Conservation (phyloP, 2,113 vertebrate genomes). For the Euleptes europaea region DNA sequence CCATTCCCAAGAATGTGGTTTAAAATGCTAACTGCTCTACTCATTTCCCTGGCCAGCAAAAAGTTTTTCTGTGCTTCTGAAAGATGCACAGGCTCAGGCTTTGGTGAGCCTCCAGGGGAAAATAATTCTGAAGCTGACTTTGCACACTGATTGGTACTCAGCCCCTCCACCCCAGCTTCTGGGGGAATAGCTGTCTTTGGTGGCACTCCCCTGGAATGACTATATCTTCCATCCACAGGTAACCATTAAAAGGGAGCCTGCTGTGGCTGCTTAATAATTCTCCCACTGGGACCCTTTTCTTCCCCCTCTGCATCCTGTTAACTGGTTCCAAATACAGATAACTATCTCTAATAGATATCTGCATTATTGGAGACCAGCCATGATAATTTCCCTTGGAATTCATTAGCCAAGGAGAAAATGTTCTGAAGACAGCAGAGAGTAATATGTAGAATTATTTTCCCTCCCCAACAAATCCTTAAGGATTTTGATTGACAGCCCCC, state of each 20-base stretch:
- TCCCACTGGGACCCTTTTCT: not conserved
- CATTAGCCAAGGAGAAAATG: not conserved
- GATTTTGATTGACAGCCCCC: conserved; percentile 12
- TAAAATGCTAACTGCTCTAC: not conserved
- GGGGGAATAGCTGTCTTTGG: not conserved
- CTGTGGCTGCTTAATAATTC: not conserved
- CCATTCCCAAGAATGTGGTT: not conserved
- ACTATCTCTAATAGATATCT: not conserved
- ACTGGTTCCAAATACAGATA: not conserved
- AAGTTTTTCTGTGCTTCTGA: not conserved
- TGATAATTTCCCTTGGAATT: not conserved
- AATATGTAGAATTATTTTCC: not conserved
- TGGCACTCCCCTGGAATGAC: not conserved
- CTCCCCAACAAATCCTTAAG: not conserved
- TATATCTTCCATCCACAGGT: not conserved
- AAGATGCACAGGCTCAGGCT: not conserved
- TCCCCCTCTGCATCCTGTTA: not conserved
- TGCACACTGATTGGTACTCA: not conserved
- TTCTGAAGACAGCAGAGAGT: not conserved
- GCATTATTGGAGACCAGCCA: not conserved
- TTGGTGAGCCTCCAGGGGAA: not conserved
- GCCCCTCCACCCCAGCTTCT: not conserved
- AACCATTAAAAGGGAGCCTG: not conserved
- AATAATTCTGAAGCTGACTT: not conserved
- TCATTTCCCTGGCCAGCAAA: not conserved